These are phyloP conservation scores for Holothuria glaberrima DNA, from an alignment of 35 echinoderm and acorn worm species.

Conservation along the genomic window DNA sequence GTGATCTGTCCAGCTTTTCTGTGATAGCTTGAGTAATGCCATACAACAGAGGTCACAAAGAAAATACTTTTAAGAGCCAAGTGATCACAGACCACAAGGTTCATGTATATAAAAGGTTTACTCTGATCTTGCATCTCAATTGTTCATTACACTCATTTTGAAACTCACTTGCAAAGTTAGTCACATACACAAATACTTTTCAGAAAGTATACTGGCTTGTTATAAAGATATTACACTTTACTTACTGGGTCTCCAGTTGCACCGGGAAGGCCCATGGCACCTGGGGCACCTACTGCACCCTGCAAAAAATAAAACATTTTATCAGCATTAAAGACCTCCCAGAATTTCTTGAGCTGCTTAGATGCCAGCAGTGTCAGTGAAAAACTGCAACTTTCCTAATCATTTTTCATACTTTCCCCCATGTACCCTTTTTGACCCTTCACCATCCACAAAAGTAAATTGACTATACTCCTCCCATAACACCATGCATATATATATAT, in stretches of 20 bases:
- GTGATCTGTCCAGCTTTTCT: too few relatives aligned
- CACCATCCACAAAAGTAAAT: too few relatives aligned
- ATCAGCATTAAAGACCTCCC: too few relatives aligned
- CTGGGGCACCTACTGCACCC: conserved; percentile 27
- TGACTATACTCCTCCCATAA: too few relatives aligned
- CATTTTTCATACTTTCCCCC: too few relatives aligned
- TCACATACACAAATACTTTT: not conserved
- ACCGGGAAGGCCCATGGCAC: conserved; percentile 9
- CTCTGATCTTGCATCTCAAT: not conserved
- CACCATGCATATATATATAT: too few relatives aligned
- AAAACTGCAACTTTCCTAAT: too few relatives aligned
- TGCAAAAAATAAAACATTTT: not conserved
- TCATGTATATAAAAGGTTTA: not conserved
- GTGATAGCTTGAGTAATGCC: too few relatives aligned
- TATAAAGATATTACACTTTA: not conserved
- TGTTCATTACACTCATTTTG: not conserved
- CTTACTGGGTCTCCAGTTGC: conserved; percentile 19
- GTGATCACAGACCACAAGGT: not conserved
- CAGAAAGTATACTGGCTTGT: not conserved
- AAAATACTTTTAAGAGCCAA: not conserved
- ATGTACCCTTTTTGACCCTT: too few relatives aligned
- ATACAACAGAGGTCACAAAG: too few relatives aligned
- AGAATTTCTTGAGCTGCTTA: too few relatives aligned
- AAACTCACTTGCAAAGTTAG: not conserved
- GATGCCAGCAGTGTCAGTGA: too few relatives aligned